These are phyloP conservation scores for Balaeniceps rex DNA, from an alignment of 2,113 vertebrate species.

Conservation along the genomic window DNA sequence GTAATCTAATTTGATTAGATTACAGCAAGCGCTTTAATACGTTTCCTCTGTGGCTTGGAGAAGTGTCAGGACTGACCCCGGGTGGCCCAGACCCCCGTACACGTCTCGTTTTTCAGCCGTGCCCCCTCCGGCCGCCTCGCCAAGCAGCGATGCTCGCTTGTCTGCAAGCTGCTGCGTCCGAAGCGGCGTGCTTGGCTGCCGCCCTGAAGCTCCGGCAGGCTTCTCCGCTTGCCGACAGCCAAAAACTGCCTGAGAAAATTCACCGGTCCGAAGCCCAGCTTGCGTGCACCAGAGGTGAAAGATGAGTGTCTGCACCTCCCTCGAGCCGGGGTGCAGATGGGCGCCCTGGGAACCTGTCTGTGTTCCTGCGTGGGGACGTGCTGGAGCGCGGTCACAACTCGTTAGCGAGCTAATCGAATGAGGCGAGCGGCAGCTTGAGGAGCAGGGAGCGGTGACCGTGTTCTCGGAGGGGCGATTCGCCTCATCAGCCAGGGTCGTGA, in stretches of 20 bases:
- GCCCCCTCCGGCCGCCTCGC: no score
- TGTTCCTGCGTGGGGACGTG: neutral
- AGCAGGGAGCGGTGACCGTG: neutral
- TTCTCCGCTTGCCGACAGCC: neutral
- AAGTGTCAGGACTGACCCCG: neutral
- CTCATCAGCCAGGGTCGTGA: accelerated
- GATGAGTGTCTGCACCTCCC: constrained; percentile 41
- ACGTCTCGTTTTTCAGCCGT: accelerated
- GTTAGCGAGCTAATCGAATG: constrained; percentile 2
- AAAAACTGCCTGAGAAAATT: neutral
- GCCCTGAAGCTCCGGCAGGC: neutral
- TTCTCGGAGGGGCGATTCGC: neutral
- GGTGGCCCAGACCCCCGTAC: neutral
- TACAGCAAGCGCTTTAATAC: neutral
- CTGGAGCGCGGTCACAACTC: constrained; percentile 28
- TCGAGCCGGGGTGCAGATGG: constrained; percentile 47
- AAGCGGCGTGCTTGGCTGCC: neutral
- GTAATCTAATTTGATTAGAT: neutral
- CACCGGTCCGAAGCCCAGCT: neutral
- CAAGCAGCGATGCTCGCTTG: accelerated
- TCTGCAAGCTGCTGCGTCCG: neutral
- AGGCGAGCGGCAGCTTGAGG: neutral
- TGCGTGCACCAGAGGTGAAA: neutral
- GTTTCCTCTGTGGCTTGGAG: neutral
- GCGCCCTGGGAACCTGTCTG: neutral